Percentiles rank a stretch among this genome's conserved stretches.
Conservation (phyloP, 2,797 vertebrate species). For the Epinephelus malabaricus region DNA sequence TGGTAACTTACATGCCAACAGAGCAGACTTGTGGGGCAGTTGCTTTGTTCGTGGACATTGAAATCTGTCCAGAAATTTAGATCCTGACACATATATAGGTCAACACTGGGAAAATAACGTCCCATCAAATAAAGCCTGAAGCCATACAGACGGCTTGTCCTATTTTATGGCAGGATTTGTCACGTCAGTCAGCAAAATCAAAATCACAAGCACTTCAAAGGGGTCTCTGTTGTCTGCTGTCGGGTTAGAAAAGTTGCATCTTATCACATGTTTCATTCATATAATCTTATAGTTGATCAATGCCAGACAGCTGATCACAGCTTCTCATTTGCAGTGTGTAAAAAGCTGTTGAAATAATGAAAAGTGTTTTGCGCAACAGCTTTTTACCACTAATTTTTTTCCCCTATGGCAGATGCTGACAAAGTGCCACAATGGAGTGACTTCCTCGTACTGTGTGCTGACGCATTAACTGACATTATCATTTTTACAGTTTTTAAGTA, state of each 20-base stretch:
- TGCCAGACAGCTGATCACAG: not conserved
- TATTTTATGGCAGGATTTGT: conserved; percentile 39
- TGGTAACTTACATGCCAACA: not conserved
- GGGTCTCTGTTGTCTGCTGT: not conserved
- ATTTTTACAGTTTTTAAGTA: not conserved
- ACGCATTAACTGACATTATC: not conserved
- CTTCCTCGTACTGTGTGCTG: not conserved
- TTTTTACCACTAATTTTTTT: not conserved
- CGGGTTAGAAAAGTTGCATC: not conserved
- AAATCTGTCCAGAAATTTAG: conserved; percentile 24
- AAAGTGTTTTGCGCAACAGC: conserved; percentile 1
- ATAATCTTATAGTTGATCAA: not conserved
- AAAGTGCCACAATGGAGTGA: not conserved
- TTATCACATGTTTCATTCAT: not conserved
- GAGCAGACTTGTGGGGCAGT: not conserved
- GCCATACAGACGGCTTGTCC: conserved; percentile 33
- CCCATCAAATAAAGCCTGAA: conserved; percentile 32
- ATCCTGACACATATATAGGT: conserved; percentile 33
- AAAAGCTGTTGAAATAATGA: not conserved
- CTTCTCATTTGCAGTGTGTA: not conserved
- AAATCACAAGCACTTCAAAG: conserved; percentile 3
- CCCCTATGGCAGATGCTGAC: conserved; percentile 14
- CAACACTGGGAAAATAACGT: conserved; percentile 27
- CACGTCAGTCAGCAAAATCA: conserved; percentile 17
- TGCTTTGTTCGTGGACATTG: conserved; percentile 17